Base-by-base conservation (phyloP, 2,888 invertebrate genomes). In the Papilio elwesi region DNA sequence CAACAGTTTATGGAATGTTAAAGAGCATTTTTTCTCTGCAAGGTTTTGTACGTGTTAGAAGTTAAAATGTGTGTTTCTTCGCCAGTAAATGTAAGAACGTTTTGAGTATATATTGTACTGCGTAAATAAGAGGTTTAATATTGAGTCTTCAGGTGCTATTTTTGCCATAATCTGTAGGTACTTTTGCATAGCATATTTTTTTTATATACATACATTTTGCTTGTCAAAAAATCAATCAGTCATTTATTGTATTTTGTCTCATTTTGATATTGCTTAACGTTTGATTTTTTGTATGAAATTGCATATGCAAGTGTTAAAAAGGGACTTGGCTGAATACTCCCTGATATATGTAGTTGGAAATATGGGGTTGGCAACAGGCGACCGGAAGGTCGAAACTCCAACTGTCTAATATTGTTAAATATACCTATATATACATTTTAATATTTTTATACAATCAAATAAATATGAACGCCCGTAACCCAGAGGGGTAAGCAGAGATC, bases 91-190 rank as follows among this genome's bases (percentile, higher is more conserved):
- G n/a, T 59, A 59, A 59, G 43, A 59, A 59, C 36, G 0, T 59
- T 59, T 59, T 59, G 59, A 43, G 15, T 43, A 59, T 59, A 43
- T 43, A 59, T 59, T 59, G 38, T 59, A 59, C n/a, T 59, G 36
- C 38, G n/a, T 59, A 36, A 59, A 57, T 38, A n/a, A 59, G 26
- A 38, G 8, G 15, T 57, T 57, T 66, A 49, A 16, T 66, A 51
- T 71, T 68, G 12, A 63, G 63, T 57, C 57, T 55, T 36, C 68
- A 51, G 73, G 73, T 73, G 73, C 73, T 73, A 68, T 73, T 64
- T 65, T 69, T 65, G 43, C 63, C 49, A 51, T 68, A 49, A 49
- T 26, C 6, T 64, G 8, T n/a, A 43, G 47, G 38, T 71, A 69
- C 15, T 63, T 38, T 63, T 15, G 15, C 43, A 13, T 70, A 70